Evolutionary conservation across 2,888 invertebrate species (phyloP), one percentile per base, ranked within the genome.

Genomic region (Iphiclides podalirius): DNA sequence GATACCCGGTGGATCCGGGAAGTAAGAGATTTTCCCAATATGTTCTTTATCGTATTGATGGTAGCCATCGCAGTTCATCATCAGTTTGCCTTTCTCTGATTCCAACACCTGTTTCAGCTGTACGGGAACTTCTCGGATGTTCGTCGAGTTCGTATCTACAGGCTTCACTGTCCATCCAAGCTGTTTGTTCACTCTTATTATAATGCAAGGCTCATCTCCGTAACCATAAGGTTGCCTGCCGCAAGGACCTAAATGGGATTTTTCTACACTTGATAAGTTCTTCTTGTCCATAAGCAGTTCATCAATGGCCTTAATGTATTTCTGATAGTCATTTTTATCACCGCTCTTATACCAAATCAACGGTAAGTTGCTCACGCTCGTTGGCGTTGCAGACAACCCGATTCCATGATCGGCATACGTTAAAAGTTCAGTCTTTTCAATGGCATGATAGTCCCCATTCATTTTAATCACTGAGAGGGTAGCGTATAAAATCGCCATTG

Each of bases 1-100:
- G 44, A 79, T 69, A 4, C 86, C 87, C 1, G 87, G 87, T 0
- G 87, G 87, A 50, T 86, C 57, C 0, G 87, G 87, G 50, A 70
- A 77, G 48, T 88, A 88, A 13, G 60, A 68, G 52, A 88, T 74
- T 4, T 28, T 69, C 0, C 79, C 78, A 42, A 86, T 65, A 53
- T 87, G 86, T 43, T 86, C 83, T 17, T 70, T 74, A 57, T 86
- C 88, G 55, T 81, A 79, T 0, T 75, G 57, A 58, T 82, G 69
- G 17, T 61, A 70, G 0, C 87, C 87, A 1, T 57, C 58, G 53
- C 87, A 88, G 43, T 75, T 66, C 9, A 87, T 43, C 81, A 86
- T 85, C 1, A 82, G 58, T 40, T 66, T 75, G 11, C 67, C 69
- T n/a, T 60, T 64, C 23, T 74, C 66, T 4, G 31, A 54, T 31